Conservation (phyloP, 2,113 vertebrate species). For the Odontophorus gujanensis region DNA sequence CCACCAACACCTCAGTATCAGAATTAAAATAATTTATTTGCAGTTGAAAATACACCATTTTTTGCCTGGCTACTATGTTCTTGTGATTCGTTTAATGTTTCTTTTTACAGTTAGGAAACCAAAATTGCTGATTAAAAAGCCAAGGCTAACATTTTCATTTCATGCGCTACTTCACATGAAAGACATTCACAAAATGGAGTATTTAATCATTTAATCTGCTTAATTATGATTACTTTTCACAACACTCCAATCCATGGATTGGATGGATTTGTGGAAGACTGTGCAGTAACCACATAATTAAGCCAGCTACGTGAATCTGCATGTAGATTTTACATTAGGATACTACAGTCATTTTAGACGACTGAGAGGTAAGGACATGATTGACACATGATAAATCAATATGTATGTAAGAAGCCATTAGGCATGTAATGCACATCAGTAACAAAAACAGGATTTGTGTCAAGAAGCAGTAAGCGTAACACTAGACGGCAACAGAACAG, state of each 20-base stretch:
- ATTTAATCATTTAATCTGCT: not conserved
- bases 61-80: not conserved
- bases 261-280: not conserved
- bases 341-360: not conserved
- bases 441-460: not conserved
- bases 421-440: not conserved
- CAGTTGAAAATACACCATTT: not conserved
- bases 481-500: not conserved
- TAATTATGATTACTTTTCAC: not conserved
- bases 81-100: not conserved
- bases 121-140: not conserved
- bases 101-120: not conserved
- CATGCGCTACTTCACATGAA: not conserved
- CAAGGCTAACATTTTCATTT: not conserved
- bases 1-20: not conserved
- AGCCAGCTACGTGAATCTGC: not conserved
- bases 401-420: not conserved
- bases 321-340: constrained; percentile 5
- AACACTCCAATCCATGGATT: not conserved
- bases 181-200: not conserved
- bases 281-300: constrained; percentile 2
- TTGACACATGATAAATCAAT: constrained; percentile 25
- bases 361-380: constrained; percentile 38
- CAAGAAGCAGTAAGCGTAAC: not conserved
- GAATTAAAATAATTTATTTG: not conserved